A percentile compares a stretch with the other conserved stretches of the same genome.
Conservation (phyloP, 2,888 invertebrate species). For the Thera britannica region DNA sequence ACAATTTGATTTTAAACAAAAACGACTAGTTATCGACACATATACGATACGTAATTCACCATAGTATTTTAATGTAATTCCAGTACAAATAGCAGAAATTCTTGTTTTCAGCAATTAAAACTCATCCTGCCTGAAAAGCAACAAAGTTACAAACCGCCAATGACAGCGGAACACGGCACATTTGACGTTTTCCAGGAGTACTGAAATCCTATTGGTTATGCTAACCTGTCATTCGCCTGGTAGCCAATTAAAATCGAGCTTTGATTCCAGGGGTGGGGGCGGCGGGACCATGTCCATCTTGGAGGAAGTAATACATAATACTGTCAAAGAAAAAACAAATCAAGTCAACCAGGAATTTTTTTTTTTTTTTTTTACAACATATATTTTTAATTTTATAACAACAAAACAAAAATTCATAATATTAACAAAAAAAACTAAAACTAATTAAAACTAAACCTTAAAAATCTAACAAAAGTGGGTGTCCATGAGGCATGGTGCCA, state of each 20-base stretch:
- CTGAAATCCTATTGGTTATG: constrained; percentile 11
- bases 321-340: too few species aligned
- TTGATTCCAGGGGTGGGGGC: background rate
- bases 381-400: too few species aligned
- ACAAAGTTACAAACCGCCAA: constrained; percentile 58
- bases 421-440: too few species aligned
- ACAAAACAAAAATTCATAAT: too few species aligned
- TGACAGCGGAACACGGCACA: constrained; percentile 73
- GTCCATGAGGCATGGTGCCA: too few species aligned
- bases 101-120: constrained; percentile 43
- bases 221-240: too few species aligned
- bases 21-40: constrained; percentile 36
- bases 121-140: constrained; percentile 48
- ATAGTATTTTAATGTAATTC: constrained; percentile 46
- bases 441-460: too few species aligned
- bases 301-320: too few species aligned
- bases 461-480: too few species aligned
- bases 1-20: constrained; percentile 10
- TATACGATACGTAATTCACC: constrained; percentile 47
- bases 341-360: too few species aligned
- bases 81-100: constrained; percentile 35
- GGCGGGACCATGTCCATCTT: too few species aligned
- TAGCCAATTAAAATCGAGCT: constrained; percentile 28
- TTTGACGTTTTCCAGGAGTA: constrained; percentile 32
- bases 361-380: too few species aligned